Conservation (phyloP, 2,888 invertebrate species). For the Catocala nupta region DNA sequence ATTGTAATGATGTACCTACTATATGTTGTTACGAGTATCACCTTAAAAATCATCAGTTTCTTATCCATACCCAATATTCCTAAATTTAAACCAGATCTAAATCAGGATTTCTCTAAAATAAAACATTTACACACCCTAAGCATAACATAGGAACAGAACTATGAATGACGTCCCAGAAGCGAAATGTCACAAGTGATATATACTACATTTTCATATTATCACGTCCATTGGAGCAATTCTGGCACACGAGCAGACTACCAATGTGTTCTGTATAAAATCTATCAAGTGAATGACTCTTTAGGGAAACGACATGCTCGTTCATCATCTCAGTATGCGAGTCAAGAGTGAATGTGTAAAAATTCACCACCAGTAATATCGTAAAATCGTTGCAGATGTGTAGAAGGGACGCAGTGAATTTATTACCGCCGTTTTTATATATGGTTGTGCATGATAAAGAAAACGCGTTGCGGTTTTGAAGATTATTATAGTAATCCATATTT, state of each 20-base stretch:
- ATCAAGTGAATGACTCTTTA: constrained; percentile 60
- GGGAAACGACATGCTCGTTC: constrained; percentile 46
- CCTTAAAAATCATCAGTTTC: no score
- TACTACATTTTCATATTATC: constrained; percentile 28
- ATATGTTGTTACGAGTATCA: no score
- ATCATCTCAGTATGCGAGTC: constrained; percentile 30
- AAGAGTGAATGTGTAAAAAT: constrained; percentile 16
- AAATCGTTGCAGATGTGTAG: not conserved
- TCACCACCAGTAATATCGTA: constrained; percentile 1
- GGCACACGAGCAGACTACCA: constrained; percentile 53
- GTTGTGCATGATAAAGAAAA: no score
- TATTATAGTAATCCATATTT: no score
- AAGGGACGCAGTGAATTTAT: not conserved
- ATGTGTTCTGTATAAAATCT: constrained; percentile 61
- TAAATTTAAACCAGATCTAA: no score
- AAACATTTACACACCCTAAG: not conserved
- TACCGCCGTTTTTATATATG: not conserved
- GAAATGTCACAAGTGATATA: constrained; percentile 16
- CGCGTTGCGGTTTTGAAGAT: no score
- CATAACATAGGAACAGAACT: not conserved
- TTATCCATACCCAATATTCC: no score
- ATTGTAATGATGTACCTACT: no score
- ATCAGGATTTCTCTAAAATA: no score
- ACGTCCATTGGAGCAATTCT: constrained; percentile 57
- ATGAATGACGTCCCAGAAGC: constrained; percentile 1